phyloP scores from a whole-genome alignment of 2,888 invertebrate genomes.

The Heteromyza rotundicornis region DNA sequence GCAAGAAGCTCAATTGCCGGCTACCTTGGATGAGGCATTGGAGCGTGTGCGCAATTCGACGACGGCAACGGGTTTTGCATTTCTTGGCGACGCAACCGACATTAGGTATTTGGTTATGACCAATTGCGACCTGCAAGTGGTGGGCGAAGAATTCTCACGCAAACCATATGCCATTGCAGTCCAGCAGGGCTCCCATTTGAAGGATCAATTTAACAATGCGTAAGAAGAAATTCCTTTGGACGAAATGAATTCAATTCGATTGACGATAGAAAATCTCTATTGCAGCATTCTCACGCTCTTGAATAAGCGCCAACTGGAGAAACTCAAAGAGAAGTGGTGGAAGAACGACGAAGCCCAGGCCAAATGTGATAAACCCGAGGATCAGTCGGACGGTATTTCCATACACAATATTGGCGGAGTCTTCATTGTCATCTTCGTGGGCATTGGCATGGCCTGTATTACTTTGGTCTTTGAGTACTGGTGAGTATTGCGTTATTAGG shows the following conservation, averaged over 20 bases:
- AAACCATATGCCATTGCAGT: conserved; percentile 98
- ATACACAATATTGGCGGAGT: conserved; percentile 98
- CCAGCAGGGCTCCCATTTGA: conserved; percentile 92
- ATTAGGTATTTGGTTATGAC: conserved; percentile 68
- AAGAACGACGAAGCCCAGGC: conserved; percentile 79
- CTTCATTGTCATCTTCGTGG: conserved; percentile 96
- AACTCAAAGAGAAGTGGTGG: conserved; percentile 97
- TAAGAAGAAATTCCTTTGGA: conserved; percentile 67
- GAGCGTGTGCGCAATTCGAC: conserved; percentile 72
- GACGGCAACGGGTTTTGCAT: conserved; percentile 87
- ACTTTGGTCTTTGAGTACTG: conserved; percentile 93
- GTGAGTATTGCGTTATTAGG: too few species aligned
- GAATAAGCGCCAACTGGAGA: conserved; percentile 92
- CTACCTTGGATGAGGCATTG: conserved; percentile 79
- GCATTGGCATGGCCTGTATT: conserved; percentile 88
- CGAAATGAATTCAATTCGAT: too few species aligned
- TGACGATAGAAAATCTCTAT: too few species aligned
- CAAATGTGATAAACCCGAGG: conserved; percentile 84
- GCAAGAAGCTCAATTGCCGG: conserved; percentile 82
- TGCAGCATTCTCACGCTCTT: conserved; percentile 86
- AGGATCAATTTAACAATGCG: conserved; percentile 95
- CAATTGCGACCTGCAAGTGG: conserved; percentile 78
- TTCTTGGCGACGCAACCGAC: conserved; percentile 93
- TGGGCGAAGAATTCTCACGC: conserved; percentile 95
- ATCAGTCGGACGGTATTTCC: conserved; percentile 95